These are phyloP conservation scores for Scrobipalpa costella DNA, from an alignment of 2,888 invertebrate species.

Conservation along the genomic window DNA sequence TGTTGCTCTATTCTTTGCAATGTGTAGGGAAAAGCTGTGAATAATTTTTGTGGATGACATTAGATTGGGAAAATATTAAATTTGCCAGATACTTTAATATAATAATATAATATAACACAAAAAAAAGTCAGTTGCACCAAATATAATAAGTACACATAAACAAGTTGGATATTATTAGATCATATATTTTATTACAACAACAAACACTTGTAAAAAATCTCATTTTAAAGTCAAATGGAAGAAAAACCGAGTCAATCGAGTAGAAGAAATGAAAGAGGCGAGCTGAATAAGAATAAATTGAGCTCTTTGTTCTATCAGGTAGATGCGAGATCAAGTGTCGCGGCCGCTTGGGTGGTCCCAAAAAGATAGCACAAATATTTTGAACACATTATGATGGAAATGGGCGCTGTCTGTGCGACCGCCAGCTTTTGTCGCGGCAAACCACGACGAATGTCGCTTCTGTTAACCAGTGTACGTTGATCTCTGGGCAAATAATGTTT, in stretches of 20 bases:
- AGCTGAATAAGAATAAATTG: conserved; percentile 60
- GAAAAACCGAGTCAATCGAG: conserved; percentile 33
- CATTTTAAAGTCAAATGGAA: conserved; percentile 12
- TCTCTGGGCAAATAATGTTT: conserved; percentile 12
- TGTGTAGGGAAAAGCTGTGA: no score
- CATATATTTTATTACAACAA: background rate
- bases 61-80: no score
- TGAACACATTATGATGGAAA: conserved; percentile 77
- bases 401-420: conserved; percentile 59
- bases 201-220: background rate
- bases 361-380: conserved; percentile 74
- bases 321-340: conserved; percentile 68
- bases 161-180: no score
- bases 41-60: no score
- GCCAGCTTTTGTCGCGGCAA: conserved; percentile 58
- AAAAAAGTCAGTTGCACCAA: no score
- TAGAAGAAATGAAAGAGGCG: conserved; percentile 36
- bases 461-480: conserved; percentile 44
- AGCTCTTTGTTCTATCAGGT: conserved; percentile 70
- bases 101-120: no score
- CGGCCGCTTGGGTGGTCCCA: conserved; percentile 70
- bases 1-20: background rate
- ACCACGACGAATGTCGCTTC: conserved; percentile 69
- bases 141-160: no score
- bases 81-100: no score